A percentile compares a stretch with the other conserved stretches of the same genome.
phyloP scores from a whole-genome alignment of 1,140 invertebrate genomes.

The Zophobas morio region DNA sequence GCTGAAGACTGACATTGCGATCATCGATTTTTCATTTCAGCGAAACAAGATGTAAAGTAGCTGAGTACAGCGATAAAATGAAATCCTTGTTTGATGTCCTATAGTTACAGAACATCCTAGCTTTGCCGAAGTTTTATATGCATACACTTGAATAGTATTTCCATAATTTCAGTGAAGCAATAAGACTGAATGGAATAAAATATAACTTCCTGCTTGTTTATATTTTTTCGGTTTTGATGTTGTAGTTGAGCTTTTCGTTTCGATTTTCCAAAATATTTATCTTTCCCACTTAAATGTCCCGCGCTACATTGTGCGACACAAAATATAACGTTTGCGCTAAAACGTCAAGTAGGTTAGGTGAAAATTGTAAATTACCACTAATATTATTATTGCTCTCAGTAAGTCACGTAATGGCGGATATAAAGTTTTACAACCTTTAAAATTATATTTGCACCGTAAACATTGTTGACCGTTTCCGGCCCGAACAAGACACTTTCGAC shows the following conservation, averaged over 20 bases:
- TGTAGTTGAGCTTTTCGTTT: not conserved
- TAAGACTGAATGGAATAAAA: constrained; percentile 31
- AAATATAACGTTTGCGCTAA: no score
- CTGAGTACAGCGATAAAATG: constrained; percentile 32
- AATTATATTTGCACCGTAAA: constrained; percentile 29
- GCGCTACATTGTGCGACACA: no score
- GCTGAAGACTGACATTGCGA: not conserved
- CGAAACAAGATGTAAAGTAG: constrained; percentile 32
- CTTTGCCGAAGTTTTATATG: constrained; percentile 31
- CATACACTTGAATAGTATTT: constrained; percentile 40
- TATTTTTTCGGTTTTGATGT: constrained; percentile 12
- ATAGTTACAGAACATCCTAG: constrained; percentile 37
- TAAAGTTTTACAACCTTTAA: constrained; percentile 29
- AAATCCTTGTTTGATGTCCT: constrained; percentile 37
- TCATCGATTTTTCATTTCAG: constrained; percentile 35
- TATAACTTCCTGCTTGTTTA: constrained; percentile 19
- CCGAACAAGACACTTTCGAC: not conserved
- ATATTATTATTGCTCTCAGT: constrained; percentile 15
- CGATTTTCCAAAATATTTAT: not conserved
- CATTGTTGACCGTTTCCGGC: not conserved
- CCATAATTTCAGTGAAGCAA: constrained; percentile 23
- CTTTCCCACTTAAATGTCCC: no score
- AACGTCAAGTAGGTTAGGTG: not conserved
- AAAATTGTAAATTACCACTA: constrained; percentile 21
- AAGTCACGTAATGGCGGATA: constrained; percentile 7